Percentiles rank a stretch among this genome's conserved stretches.
phyloP scores from a whole-genome alignment of 2,888 invertebrate species.

The Oscheius myriophilus region DNA sequence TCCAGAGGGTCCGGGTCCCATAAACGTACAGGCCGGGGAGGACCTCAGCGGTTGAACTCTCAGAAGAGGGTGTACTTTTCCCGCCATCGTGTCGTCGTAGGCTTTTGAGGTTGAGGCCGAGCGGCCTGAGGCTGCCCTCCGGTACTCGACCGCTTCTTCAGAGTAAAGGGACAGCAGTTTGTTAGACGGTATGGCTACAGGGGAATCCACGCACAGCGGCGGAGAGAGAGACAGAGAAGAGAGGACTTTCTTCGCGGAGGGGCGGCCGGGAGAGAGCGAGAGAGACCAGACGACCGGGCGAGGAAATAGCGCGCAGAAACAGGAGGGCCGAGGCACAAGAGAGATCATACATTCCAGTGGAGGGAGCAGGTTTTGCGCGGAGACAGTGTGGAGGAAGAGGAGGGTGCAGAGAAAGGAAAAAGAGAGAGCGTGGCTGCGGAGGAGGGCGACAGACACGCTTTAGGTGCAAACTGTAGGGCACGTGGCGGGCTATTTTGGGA shows the following conservation, averaged over 20 bases:
- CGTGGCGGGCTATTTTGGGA: constrained; percentile 27
- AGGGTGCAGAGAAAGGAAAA: constrained; percentile 20
- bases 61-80: constrained; percentile 25
- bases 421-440: constrained; percentile 18
- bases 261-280: constrained; percentile 10
- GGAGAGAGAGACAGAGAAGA: no score
- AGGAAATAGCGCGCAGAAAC: constrained; percentile 7
- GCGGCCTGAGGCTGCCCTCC: constrained; percentile 28
- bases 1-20: constrained; percentile 15
- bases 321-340: background rate
- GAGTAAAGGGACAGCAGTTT: constrained; percentile 30
- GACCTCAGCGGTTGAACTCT: constrained; percentile 25
- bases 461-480: constrained; percentile 29
- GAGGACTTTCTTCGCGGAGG: constrained; percentile 30
- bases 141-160: constrained; percentile 20
- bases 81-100: constrained; percentile 8
- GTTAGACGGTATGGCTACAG: constrained; percentile 30
- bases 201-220: constrained; percentile 8
- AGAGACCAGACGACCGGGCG: background rate
- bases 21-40: constrained; percentile 1
- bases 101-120: constrained; percentile 30
- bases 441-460: constrained; percentile 14
- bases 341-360: constrained; percentile 24
- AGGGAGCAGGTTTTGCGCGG: constrained; percentile 25
- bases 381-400: constrained; percentile 29